Evolutionary conservation across 2,113 vertebrate genomes (phyloP).

Genomic region (Ovis aries): DNA sequence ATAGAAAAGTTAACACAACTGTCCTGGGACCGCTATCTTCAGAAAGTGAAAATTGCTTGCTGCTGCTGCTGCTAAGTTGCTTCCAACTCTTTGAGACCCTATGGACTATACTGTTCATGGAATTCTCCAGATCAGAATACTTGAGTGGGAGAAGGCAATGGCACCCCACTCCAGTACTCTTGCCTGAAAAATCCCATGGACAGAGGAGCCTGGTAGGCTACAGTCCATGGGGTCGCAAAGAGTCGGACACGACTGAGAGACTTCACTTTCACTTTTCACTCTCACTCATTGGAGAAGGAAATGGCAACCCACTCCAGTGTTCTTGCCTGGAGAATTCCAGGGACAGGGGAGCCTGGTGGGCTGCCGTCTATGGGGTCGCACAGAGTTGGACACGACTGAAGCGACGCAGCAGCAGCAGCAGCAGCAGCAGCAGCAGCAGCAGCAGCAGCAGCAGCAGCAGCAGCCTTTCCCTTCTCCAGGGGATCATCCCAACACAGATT

Average conservation of each 20-base stretch:
- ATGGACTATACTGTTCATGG: not conserved
- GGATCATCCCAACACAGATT: not conserved
- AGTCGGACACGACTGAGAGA: rapidly evolving
- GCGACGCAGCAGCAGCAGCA: no score
- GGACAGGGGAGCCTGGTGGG: no score
- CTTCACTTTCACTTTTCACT: no score
- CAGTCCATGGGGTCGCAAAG: rapidly evolving
- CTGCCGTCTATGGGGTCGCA: no score
- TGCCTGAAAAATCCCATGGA: no score
- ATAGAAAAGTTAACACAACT: not conserved
- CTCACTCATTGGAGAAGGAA: no score
- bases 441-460: not conserved
- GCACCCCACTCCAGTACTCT: no score
- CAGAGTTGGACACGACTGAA: no score
- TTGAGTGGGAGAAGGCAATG: not conserved
- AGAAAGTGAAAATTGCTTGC: not conserved
- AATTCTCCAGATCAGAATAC: not conserved
- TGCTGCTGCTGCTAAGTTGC: not conserved
- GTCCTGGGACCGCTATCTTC: not conserved
- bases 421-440: no score
- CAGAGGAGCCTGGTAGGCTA: no score
- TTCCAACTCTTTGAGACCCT: not conserved
- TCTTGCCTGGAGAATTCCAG: no score
- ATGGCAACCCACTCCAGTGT: no score
- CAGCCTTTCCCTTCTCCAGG: not conserved